Evolutionary conservation across 2,888 invertebrate genomes (phyloP).

Genomic region (Papilio protenor): DNA sequence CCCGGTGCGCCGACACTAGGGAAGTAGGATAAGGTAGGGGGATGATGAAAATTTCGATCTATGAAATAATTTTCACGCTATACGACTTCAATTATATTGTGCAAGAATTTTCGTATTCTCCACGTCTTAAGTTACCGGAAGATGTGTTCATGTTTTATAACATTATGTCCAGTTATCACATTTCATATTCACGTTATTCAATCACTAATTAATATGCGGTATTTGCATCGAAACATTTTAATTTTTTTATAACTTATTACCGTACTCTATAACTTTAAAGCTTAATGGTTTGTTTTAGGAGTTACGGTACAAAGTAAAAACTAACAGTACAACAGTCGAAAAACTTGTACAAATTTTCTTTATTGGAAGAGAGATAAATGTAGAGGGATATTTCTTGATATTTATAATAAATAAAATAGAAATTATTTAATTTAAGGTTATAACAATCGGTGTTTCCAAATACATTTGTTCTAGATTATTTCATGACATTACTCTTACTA

Average conservation of each 20-base stretch:
- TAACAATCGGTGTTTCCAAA: background rate
- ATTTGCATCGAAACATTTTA: constrained; percentile 19
- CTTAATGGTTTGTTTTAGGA: constrained; percentile 9
- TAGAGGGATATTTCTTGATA: too few species aligned
- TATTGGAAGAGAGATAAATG: too few species aligned
- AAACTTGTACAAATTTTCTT: too few species aligned
- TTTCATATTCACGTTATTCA: constrained; percentile 2
- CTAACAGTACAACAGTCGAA: too few species aligned
- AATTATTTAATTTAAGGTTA: background rate
- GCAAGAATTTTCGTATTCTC: background rate
- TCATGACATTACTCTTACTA: background rate
- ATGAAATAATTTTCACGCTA: background rate
- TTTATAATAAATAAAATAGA: too few species aligned
- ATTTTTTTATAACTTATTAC: constrained; percentile 18
- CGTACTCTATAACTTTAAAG: background rate
- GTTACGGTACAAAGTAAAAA: background rate
- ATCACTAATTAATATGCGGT: constrained; percentile 17
- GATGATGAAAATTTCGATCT: background rate
- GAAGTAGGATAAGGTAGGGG: too few species aligned
- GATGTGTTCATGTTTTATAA: constrained; percentile 12
- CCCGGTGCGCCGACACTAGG: too few species aligned
- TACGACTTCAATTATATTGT: background rate
- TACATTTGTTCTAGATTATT: constrained; percentile 7
- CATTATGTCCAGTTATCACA: constrained; percentile 7
- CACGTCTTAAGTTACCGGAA: background rate